Percentiles rank a stretch among this genome's conserved stretches.
Evolutionary conservation across 2,888 invertebrate genomes (phyloP).

Genomic region (Rhagium mordax): DNA sequence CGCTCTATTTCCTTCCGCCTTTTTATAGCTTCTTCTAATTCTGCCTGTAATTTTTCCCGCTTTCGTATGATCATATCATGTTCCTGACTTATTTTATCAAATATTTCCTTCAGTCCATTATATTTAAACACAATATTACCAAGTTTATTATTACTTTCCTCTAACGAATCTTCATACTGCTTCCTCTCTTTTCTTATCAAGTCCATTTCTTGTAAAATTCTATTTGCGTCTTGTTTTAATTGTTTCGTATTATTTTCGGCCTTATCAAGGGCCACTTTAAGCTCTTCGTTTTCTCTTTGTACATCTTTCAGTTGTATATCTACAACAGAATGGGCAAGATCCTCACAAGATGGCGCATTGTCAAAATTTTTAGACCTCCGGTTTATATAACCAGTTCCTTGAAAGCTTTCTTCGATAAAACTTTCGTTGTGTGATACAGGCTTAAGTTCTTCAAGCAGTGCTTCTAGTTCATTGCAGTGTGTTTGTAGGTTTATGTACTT

Average conservation of each 20-base stretch:
- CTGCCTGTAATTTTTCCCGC: not conserved
- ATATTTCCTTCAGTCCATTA: constrained; percentile 27
- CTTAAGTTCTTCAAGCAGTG: constrained; percentile 71
- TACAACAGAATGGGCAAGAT: constrained; percentile 67
- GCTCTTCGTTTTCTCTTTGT: constrained; percentile 59
- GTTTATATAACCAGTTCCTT: constrained; percentile 18
- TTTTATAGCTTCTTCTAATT: not conserved
- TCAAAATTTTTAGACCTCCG: constrained; percentile 48
- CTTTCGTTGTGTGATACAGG: constrained; percentile 54
- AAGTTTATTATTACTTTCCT: constrained; percentile 12
- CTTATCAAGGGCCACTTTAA: constrained; percentile 48
- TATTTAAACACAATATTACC: constrained; percentile 2
- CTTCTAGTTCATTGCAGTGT: constrained; percentile 64
- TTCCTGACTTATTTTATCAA: constrained; percentile 29
- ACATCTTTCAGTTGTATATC: constrained; percentile 68
- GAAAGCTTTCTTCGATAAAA: constrained; percentile 52
- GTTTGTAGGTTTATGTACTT: constrained; percentile 58
- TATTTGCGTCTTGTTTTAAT: constrained; percentile 21
- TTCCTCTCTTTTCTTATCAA: constrained; percentile 13
- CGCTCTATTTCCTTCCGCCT: not conserved
- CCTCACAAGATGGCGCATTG: constrained; percentile 54
- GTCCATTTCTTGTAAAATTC: constrained; percentile 13
- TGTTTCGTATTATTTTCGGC: constrained; percentile 3
- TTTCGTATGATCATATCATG: constrained; percentile 27
- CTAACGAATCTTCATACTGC: constrained; percentile 13